Percentiles rank a stretch among this genome's conserved stretches.
These are phyloP conservation scores for Clepsis dumicolana DNA, from an alignment of 2,888 invertebrate genomes.

Conservation along the genomic window DNA sequence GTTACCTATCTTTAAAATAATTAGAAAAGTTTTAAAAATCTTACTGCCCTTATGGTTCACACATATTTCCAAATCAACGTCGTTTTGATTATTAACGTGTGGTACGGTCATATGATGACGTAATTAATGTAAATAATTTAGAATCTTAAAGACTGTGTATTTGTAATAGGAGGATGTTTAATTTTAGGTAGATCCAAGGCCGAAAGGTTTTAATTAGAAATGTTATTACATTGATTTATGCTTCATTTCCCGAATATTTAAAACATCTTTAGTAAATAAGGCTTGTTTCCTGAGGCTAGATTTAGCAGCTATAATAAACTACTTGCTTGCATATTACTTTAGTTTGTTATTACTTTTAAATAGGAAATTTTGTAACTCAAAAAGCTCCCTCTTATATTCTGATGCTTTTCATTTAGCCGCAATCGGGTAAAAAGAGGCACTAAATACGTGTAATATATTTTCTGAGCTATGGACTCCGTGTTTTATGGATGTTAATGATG, in stretches of 20 bases:
- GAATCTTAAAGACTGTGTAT: constrained; percentile 83
- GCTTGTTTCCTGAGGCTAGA: neutral
- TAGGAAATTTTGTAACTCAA: neutral
- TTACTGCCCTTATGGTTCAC: constrained; percentile 23
- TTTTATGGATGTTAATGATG: neutral
- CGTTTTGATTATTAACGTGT: constrained; percentile 44
- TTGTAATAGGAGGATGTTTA: constrained; percentile 55
- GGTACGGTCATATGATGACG: constrained; percentile 72
- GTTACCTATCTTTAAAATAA: constrained; percentile 23
- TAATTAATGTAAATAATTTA: constrained; percentile 77
- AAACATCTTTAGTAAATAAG: neutral
- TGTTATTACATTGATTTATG: constrained; percentile 2
- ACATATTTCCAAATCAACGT: constrained; percentile 25
- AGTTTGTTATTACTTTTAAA: neutral
- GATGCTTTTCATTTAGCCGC: neutral
- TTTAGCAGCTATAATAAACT: neutral
- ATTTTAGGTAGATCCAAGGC: constrained; percentile 41
- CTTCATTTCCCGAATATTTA: constrained; percentile 2
- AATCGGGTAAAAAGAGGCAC: neutral
- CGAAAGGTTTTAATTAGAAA: constrained; percentile 1
- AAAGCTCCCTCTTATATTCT: neutral
- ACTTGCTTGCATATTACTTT: neutral
- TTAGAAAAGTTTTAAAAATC: constrained; percentile 24
- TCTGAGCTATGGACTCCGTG: neutral
- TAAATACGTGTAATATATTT: constrained; percentile 9